A percentile compares a stretch with the other conserved stretches of the same genome.
phyloP scores from a whole-genome alignment of 2,113 vertebrate genomes.

The Pao palembangensis region DNA sequence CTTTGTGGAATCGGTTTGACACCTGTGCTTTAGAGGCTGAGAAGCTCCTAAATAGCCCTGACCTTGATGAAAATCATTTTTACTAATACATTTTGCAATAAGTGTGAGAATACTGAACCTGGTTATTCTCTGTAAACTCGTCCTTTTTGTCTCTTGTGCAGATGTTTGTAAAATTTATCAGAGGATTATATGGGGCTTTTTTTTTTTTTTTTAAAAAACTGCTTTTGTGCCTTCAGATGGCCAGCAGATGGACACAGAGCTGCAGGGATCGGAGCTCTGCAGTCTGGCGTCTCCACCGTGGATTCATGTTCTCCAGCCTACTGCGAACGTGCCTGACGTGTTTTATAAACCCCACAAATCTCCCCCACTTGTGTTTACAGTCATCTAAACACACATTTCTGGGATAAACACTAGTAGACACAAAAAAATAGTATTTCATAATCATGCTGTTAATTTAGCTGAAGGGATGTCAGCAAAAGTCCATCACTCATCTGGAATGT shows the following conservation, averaged over 20 bases:
- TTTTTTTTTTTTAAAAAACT: neutral
- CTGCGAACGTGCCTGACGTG: neutral
- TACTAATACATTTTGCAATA: too few species aligned
- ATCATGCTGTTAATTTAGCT: too few species aligned
- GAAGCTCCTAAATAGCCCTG: too few species aligned
- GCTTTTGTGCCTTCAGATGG: constrained; percentile 35
- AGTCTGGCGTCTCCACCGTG: neutral
- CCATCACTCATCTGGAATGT: too few species aligned
- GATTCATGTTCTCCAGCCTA: constrained; percentile 6
- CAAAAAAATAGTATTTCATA: too few species aligned
- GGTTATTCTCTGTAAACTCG: too few species aligned
- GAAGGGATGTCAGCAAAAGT: too few species aligned
- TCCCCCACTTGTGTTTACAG: neutral
- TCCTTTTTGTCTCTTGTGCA: neutral
- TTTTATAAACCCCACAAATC: neutral
- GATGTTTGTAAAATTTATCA: constrained; percentile 56
- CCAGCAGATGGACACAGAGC: constrained; percentile 61
- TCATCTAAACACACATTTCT: neutral
- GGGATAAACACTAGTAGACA: neutral
- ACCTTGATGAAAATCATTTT: too few species aligned
- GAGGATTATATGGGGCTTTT: neutral
- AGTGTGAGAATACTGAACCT: too few species aligned
- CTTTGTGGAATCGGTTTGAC: too few species aligned
- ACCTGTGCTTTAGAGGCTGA: too few species aligned
- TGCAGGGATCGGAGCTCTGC: neutral